A percentile compares a stretch with the other conserved stretches of the same genome.
These are phyloP conservation scores for Martes martes DNA, from an alignment of 2,113 vertebrate species.

Conservation along the genomic window DNA sequence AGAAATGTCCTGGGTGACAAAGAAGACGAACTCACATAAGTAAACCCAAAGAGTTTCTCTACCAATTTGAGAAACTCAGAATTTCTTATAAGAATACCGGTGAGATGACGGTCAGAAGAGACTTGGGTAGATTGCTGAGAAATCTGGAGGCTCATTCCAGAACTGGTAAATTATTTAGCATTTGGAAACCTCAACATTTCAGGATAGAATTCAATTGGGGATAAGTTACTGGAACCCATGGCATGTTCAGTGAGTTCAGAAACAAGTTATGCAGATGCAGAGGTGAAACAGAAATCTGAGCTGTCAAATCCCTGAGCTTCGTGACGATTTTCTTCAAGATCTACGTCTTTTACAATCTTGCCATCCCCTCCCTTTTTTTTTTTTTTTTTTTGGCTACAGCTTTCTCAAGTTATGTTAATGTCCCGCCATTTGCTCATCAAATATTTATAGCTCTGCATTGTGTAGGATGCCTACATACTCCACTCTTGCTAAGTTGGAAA, in stretches of 20 bases:
- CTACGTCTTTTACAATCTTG: not conserved
- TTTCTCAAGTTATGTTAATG: not conserved
- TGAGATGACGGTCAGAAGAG: not conserved
- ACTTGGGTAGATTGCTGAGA: not conserved
- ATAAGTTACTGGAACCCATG: constrained; percentile 33
- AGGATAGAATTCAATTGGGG: constrained; percentile 35
- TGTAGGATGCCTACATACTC: not conserved
- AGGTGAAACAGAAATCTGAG: not conserved
- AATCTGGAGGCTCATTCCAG: not conserved
- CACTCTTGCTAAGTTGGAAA: not conserved
- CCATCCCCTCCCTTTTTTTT: too few relatives aligned
- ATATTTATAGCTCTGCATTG: not conserved
- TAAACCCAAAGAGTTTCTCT: not conserved
- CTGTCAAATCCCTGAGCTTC: not conserved
- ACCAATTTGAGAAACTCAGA: not conserved
- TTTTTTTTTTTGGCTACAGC: too few relatives aligned
- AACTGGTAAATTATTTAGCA: constrained; percentile 37
- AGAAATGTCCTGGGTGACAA: constrained; percentile 8
- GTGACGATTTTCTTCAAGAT: not conserved
- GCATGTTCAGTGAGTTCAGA: not conserved
- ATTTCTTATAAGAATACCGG: not conserved
- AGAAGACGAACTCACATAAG: not conserved
- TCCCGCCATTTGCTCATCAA: not conserved
- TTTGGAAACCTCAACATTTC: constrained; percentile 39
- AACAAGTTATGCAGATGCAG: not conserved